These are phyloP conservation scores for Clinocottus analis DNA, from an alignment of 2,113 vertebrate genomes.

Conservation along the genomic window DNA sequence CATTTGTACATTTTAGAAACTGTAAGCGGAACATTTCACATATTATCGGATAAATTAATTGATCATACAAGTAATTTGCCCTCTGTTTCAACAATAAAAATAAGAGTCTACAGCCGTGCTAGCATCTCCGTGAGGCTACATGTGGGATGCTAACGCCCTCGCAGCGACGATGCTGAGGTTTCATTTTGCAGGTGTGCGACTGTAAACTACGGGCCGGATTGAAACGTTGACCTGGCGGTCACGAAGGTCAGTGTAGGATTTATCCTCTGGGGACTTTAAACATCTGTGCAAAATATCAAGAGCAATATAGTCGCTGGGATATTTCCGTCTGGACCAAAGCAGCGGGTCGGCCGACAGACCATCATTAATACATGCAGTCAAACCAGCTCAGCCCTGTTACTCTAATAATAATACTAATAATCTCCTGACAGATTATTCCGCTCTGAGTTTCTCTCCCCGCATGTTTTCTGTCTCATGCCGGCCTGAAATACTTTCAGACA, in stretches of 20 bases:
- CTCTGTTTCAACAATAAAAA: neutral
- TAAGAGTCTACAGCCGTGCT: neutral
- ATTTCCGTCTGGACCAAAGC: neutral
- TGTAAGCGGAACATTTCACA: neutral
- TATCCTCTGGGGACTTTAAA: neutral
- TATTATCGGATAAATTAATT: neutral
- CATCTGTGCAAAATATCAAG: neutral
- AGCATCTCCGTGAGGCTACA: neutral
- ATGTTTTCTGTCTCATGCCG: conserved; percentile 1
- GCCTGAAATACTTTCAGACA: conserved; percentile 38
- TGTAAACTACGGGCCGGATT: neutral
- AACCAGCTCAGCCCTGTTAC: conserved; percentile 2
- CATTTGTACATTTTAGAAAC: neutral
- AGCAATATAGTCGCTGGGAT: neutral
- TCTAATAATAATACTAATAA: neutral
- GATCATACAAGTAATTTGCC: neutral
- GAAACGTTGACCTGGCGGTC: neutral
- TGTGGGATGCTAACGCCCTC: neutral
- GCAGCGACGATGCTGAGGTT: neutral
- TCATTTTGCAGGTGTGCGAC: neutral
- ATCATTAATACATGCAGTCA: neutral
- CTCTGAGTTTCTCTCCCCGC: conserved; percentile 14
- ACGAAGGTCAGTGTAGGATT: neutral
- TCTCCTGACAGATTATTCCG: conserved; percentile 23
- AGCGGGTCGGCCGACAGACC: neutral